These are phyloP conservation scores for Melanocharis versteri DNA, from an alignment of 2,113 vertebrate genomes.

Conservation along the genomic window DNA sequence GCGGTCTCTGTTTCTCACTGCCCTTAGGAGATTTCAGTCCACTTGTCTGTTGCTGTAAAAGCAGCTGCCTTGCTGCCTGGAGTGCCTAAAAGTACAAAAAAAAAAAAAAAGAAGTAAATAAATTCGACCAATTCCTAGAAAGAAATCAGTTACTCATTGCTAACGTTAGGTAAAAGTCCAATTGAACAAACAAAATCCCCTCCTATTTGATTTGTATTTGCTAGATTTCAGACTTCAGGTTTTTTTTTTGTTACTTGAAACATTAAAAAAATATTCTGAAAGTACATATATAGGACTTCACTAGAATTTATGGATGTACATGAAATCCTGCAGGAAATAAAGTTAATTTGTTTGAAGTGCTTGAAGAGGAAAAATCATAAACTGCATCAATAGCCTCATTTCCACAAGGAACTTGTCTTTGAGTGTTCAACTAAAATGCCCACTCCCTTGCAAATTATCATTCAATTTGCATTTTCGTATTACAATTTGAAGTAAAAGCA, in stretches of 20 bases:
- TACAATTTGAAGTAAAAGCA: slow-evolving; percentile 95
- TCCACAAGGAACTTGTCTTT: slow-evolving; percentile 87
- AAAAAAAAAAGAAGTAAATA: slow-evolving; percentile 56
- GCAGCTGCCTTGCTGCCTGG: slow-evolving; percentile 97
- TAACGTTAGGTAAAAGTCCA: slow-evolving; percentile 21
- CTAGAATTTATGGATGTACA: slow-evolving; percentile 74
- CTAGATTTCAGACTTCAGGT: slow-evolving; percentile 3
- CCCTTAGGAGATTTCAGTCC: slow-evolving; percentile 98
- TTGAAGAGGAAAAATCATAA: slow-evolving; percentile 81
- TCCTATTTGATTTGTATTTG: slow-evolving; percentile 13
- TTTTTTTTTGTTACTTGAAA: neutral
- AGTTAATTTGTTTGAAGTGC: slow-evolving; percentile 85
- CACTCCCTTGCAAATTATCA: slow-evolving; percentile 94
- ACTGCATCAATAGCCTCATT: slow-evolving; percentile 86
- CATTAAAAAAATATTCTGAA: slow-evolving; percentile 18
- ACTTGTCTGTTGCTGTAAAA: slow-evolving; percentile 98
- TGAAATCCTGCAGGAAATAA: slow-evolving; percentile 84
- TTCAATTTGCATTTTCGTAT: slow-evolving; percentile 98
- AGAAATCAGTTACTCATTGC: slow-evolving; percentile 15
- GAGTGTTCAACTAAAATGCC: slow-evolving; percentile 95
- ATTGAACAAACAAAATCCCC: slow-evolving; percentile 25
- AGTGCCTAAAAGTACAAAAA: slow-evolving; percentile 83
- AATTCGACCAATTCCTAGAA: slow-evolving; percentile 49
- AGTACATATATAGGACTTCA: slow-evolving; percentile 64
- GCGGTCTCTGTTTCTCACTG: slow-evolving; percentile 97